Conservation (phyloP, 1,140 invertebrate species). For the Drosophila leontia region DNA sequence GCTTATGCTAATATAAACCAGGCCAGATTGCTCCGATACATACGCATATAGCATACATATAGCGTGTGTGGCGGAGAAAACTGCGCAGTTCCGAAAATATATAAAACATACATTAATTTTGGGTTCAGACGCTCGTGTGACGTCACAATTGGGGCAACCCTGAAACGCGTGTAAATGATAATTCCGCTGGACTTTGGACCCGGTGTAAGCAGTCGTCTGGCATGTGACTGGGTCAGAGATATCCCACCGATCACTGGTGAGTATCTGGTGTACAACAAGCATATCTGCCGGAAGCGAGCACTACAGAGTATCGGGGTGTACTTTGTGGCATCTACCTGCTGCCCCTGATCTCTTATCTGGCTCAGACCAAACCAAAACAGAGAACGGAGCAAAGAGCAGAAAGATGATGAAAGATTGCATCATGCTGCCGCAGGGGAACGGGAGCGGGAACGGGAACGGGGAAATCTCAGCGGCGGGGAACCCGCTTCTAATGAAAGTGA, state of each 20-base stretch:
- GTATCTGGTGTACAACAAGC: background rate
- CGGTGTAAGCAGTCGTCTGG: constrained; percentile 32
- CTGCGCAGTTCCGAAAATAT: constrained; percentile 40
- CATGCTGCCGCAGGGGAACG: constrained; percentile 35
- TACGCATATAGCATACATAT: background rate
- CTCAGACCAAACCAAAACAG: constrained; percentile 24
- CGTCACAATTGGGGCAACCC: constrained; percentile 48
- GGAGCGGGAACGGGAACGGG: background rate
- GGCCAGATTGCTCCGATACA: constrained; percentile 25
- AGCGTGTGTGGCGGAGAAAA: constrained; percentile 19
- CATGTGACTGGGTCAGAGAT: constrained; percentile 8
- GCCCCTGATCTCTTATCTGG: constrained; percentile 18
- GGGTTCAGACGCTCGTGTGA: constrained; percentile 24
- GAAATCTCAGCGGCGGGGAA: constrained; percentile 11
- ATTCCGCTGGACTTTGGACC: constrained; percentile 32
- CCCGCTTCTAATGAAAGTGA: constrained; percentile 65
- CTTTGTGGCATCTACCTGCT: constrained; percentile 17
- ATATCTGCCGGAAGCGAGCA: constrained; percentile 2
- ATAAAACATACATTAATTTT: constrained; percentile 26
- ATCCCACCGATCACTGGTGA: background rate
- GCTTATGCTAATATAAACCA: constrained; percentile 50
- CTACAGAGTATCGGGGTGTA: background rate
- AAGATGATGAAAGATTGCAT: constrained; percentile 81
- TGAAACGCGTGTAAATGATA: constrained; percentile 37
- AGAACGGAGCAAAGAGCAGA: constrained; percentile 8